Evolutionary conservation across 1,140 invertebrate genomes (phyloP), one percentile per base, ranked within the genome.

Genomic region (Scaptomyza montana): DNA sequence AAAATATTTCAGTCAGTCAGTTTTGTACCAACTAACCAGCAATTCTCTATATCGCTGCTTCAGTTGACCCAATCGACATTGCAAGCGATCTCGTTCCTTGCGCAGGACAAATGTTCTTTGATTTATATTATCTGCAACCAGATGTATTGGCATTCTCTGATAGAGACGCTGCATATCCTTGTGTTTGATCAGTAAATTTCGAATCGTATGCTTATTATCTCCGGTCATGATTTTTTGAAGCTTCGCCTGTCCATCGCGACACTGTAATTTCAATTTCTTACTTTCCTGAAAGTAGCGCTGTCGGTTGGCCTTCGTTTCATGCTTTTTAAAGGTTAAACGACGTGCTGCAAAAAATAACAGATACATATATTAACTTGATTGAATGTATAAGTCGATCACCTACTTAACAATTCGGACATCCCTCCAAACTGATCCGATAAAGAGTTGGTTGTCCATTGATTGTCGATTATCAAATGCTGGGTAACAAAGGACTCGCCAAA

Each of bases 91-190:
- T 4, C 87, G 75, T 46, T 92, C 89, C 56, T 92, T 92, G 0
- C 90, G 84, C 78, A 90, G 55, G 6, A 82, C 76, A 84, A 92
- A 92, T 5, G 91, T 92, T 0, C 86, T 74, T 39, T 91, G 87
- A 75, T 92, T 90, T 2, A 92, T 90, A 9, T 91, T 91, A 19
- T 92, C 91, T 10, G 77, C 75, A 10, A 92, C 78, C 16, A 78
- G 41, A 16, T 91, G 62, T 19, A 89, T 80, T n/a, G 91, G 91
- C 91, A 92, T 92, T 12, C 75, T 77, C 51, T 85, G 72, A 55
- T 92, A 92, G 1, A 92, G 56, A 0, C 90, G 77, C 60, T 90
- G 84, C 75, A 91, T 80, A 8, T 81, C 80, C 62, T 75, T 90
- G 62, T 91, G 77, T 47, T 90, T 89, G 28, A 75, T 86, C 8